Conservation (phyloP, 2,888 invertebrate genomes). For the Azorinus chamasolen region DNA sequence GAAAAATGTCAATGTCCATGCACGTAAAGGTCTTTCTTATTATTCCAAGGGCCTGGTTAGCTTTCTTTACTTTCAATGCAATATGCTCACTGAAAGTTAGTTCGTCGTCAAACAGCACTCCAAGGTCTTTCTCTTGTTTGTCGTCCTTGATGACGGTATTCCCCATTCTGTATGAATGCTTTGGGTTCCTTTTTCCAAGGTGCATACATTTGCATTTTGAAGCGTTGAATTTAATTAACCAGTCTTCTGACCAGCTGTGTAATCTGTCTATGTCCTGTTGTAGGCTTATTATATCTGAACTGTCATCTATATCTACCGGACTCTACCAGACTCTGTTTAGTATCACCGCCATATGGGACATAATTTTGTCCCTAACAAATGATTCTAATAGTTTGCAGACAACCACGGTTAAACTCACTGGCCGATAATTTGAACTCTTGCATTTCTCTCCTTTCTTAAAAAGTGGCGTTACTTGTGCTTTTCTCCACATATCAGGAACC, state of each 20-base stretch:
- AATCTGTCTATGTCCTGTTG: slow-evolving; percentile 1
- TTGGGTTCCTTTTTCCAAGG: background rate
- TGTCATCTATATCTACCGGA: background rate
- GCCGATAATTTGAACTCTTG: background rate
- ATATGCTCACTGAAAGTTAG: background rate
- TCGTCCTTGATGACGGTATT: no score
- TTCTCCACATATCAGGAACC: slow-evolving; percentile 7
- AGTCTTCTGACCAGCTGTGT: background rate
- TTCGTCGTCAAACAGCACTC: background rate
- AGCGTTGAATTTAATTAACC: slow-evolving; percentile 3
- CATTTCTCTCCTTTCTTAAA: background rate
- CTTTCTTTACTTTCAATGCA: slow-evolving; percentile 1
- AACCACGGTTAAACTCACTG: slow-evolving; percentile 6
- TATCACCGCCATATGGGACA: slow-evolving; percentile 20
- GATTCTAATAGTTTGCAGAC: slow-evolving; percentile 1
- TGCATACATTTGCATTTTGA: slow-evolving; percentile 10
- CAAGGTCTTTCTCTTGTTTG: background rate
- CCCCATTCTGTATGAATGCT: background rate
- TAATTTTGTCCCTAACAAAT: slow-evolving; percentile 7
- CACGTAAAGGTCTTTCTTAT: slow-evolving; percentile 2
- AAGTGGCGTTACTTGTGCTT: background rate
- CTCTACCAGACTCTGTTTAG: background rate
- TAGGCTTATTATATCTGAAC: background rate
- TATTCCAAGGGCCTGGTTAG: background rate
- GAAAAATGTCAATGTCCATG: slow-evolving; percentile 20